Evolutionary conservation across 1,140 invertebrate species (phyloP).

Genomic region (Tetraneura akinire): DNA sequence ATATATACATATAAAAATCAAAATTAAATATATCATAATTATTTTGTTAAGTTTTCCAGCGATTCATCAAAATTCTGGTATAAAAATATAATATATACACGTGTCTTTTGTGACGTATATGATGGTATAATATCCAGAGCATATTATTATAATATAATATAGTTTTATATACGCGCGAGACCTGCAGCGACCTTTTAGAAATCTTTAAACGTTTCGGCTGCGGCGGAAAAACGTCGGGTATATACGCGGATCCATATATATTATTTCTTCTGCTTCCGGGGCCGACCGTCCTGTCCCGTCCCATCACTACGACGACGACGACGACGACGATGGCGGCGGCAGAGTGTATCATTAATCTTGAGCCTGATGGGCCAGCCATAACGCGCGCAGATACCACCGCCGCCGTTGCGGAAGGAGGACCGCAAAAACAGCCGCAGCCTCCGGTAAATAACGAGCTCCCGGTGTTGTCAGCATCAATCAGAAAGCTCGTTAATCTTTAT

Average conservation of each 20-base stretch:
- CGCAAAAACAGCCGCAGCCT: background rate
- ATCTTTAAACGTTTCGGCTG: background rate
- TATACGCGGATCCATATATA: background rate
- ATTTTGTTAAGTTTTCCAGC: too few relatives aligned
- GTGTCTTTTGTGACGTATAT: too few relatives aligned
- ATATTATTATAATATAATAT: too few relatives aligned
- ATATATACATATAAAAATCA: too few relatives aligned
- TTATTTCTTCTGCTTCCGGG: background rate
- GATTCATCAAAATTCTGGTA: too few relatives aligned
- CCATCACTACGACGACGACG: background rate
- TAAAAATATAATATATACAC: too few relatives aligned
- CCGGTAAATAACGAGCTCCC: constrained; percentile 46
- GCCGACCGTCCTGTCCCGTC: background rate
- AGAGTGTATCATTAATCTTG: constrained; percentile 40
- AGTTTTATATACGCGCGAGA: background rate
- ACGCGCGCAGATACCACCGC: constrained; percentile 18
- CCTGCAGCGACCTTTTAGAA: background rate
- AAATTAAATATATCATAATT: too few relatives aligned
- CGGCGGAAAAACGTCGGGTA: background rate
- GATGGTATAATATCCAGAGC: too few relatives aligned
- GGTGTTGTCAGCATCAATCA: constrained; percentile 50
- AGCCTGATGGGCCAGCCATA: constrained; percentile 31
- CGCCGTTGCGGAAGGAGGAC: background rate
- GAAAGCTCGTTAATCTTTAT: constrained; percentile 52
- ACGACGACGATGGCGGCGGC: background rate